Percentiles rank a stretch among this genome's conserved stretches.
Conservation (phyloP, 2,888 invertebrate species). For the Dynastes maya region DNA sequence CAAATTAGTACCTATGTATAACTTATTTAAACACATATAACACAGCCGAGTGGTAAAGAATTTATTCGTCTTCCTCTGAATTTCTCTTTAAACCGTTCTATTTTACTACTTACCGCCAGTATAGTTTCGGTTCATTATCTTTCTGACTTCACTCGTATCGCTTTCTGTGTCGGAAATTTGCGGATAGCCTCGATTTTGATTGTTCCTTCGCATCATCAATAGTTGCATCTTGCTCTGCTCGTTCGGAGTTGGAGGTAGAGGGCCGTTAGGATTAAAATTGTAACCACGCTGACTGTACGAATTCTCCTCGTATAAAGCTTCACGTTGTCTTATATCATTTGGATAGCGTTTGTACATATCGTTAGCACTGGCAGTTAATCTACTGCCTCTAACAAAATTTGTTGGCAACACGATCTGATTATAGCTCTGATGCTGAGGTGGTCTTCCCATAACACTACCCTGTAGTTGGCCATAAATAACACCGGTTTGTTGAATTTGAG, state of each 20-base stretch:
- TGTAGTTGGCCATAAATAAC: slow-evolving; percentile 68
- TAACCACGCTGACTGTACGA: slow-evolving; percentile 40
- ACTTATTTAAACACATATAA: not conserved
- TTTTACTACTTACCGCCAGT: slow-evolving; percentile 54
- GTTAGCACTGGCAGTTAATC: slow-evolving; percentile 68
- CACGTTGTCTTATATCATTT: slow-evolving; percentile 50
- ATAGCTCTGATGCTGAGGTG: slow-evolving; percentile 58
- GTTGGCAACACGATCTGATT: slow-evolving; percentile 55
- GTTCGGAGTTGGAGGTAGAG: slow-evolving; percentile 69
- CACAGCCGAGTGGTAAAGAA: slow-evolving; percentile 36
- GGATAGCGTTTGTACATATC: slow-evolving; percentile 65
- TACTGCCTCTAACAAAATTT: slow-evolving; percentile 66
- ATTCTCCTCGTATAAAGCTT: slow-evolving; percentile 42
- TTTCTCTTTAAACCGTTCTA: slow-evolving; percentile 49
- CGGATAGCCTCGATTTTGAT: slow-evolving; percentile 60
- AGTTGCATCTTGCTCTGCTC: slow-evolving; percentile 55
- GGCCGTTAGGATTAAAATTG: slow-evolving; percentile 65
- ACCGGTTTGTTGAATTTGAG: slow-evolving; percentile 62
- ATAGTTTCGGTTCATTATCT: slow-evolving; percentile 70
- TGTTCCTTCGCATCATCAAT: slow-evolving; percentile 51
- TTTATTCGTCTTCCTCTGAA: slow-evolving; percentile 58
- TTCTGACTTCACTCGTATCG: slow-evolving; percentile 81
- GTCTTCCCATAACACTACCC: slow-evolving; percentile 57
- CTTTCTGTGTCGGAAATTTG: slow-evolving; percentile 77
- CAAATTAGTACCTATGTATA: too few species aligned